These are phyloP conservation scores for Agrotis exclamationis DNA, from an alignment of 2,888 invertebrate genomes.

Conservation along the genomic window DNA sequence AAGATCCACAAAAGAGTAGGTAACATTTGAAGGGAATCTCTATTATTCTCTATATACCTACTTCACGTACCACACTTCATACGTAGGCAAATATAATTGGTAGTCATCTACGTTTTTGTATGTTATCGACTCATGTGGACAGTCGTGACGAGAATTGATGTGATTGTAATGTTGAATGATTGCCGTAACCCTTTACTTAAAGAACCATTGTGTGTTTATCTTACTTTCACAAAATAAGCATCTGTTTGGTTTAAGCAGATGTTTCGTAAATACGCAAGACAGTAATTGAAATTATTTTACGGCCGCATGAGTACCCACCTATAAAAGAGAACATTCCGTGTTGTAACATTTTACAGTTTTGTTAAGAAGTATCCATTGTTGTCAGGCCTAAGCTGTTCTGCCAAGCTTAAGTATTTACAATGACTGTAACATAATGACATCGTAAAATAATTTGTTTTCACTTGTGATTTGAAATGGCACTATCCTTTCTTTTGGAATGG, in stretches of 20 bases:
- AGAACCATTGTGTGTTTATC: constrained; percentile 1
- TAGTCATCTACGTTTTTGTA: background rate
- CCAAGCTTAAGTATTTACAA: too few relatives aligned
- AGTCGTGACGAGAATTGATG: constrained; percentile 14
- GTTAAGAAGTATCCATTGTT: too few relatives aligned
- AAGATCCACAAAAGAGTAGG: background rate
- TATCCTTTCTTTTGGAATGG: background rate
- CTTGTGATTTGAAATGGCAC: background rate
- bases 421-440: too few relatives aligned
- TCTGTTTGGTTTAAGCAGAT: background rate
- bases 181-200: background rate
- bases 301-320: background rate
- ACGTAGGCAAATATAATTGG: background rate
- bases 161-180: constrained; percentile 15
- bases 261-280: constrained; percentile 2
- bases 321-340: too few relatives aligned
- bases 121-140: background rate
- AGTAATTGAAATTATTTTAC: background rate
- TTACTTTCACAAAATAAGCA: constrained; percentile 34
- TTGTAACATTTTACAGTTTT: too few relatives aligned
- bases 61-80: background rate
- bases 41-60: background rate
- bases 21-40: background rate
- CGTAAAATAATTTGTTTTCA: too few relatives aligned
- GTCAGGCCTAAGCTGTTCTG: too few relatives aligned